Base-by-base conservation (phyloP, 35 echinoderm and acorn worm species). In the Ophiothrix spiculata region DNA sequence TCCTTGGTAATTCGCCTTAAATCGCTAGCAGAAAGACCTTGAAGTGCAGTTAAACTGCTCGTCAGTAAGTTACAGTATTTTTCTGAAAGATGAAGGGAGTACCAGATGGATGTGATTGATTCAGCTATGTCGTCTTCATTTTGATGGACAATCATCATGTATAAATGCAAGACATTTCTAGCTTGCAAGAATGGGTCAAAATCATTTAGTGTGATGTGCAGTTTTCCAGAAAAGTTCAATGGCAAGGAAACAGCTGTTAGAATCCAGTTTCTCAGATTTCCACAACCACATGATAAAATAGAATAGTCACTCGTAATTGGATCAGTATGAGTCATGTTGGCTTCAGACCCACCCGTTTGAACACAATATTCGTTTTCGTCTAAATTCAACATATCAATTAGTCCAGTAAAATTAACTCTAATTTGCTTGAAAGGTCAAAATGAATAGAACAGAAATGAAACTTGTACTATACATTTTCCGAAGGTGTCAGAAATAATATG, bases 101-200 rank as follows among this genome's bases (percentile, higher is more conserved):
- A 81, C 86, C 86, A 93, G 31, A 93, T 84, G 0, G 80, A 76
- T 10, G 80, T 74, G 17, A 93, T 74, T 3, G 31, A 64, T 31
- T 42, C 14, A 40, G 81, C 81, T 33, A 84, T 34, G 40, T 60
- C 45, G 13, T 63, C 81, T 17, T 29, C 60, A 32, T 49, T 36
- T 36, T 37, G 37, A 11, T 35, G 81, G n/a, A 31, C 38, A 63
- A 76, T 31, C 77, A 94, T 77, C 84, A 94, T 94, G 32, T 87
- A 94, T 17, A 94, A 74, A 28, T 90, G 49, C 17, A 94, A 64
- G 56, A 90, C 88, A 35, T 94, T 94, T 64, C 92, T 85, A 28
- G 88, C 88, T 45, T 86, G 45, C 21, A 63, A 35, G 49, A 82
- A 90, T 32, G 79, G 87, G n/a, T 90, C 88, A 12, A 76, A 77